A percentile compares a stretch with the other conserved stretches of the same genome.
phyloP scores from a whole-genome alignment of 1,140 invertebrate genomes.

The Oedothorax gibbosus region DNA sequence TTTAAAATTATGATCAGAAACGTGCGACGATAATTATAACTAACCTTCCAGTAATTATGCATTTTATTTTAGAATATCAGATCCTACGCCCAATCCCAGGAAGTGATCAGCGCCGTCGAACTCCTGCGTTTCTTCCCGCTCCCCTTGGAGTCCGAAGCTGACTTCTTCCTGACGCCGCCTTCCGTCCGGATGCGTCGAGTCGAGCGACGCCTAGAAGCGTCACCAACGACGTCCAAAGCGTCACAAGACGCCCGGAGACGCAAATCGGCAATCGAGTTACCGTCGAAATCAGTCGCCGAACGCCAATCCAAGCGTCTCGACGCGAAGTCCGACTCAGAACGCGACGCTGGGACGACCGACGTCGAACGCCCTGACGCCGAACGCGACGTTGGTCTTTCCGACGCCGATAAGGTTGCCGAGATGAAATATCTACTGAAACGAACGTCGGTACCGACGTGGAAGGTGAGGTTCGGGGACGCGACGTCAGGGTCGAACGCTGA shows the following conservation, averaged over 20 bases:
- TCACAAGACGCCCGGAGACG: constrained; percentile 1
- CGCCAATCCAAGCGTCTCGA: no score
- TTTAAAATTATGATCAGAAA: no score
- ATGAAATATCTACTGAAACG: not conserved
- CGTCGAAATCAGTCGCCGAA: not conserved
- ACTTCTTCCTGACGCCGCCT: constrained; percentile 40
- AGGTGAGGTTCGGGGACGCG: not conserved
- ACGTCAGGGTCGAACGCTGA: not conserved
- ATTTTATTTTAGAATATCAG: constrained; percentile 39
- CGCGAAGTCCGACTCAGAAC: no score
- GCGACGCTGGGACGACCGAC: not conserved
- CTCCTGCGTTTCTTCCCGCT: constrained; percentile 50
- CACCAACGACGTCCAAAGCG: not conserved
- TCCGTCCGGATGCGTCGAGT: constrained; percentile 57
- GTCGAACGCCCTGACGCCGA: not conserved
- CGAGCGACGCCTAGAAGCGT: not conserved
- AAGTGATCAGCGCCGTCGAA: constrained; percentile 30
- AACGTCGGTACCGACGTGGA: not conserved
- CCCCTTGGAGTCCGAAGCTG: constrained; percentile 10
- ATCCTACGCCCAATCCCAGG: constrained; percentile 22
- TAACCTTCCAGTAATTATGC: not conserved
- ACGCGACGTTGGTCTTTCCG: not conserved
- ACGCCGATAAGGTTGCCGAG: not conserved
- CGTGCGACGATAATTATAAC: no score
- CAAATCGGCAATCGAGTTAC: constrained; percentile 25